Base-by-base conservation (phyloP, 2,888 invertebrate species). In the Argynnis bischoffii region DNA sequence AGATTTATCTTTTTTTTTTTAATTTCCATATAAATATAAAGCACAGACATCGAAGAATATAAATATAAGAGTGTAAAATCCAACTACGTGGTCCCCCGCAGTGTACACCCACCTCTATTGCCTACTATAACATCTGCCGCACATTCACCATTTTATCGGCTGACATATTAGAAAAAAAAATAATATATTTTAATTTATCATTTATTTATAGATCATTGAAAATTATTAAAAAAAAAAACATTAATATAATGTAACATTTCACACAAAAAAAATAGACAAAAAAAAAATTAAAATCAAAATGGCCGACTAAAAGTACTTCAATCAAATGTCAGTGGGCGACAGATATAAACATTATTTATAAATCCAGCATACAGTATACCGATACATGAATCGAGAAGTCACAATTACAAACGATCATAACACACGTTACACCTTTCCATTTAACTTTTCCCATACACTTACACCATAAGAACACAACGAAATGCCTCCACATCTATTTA, bases 71-170 rank as follows among this genome's bases (percentile, higher is more conserved):
- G 54, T 69, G 35, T 72, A 63, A 54, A 78, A 75, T 77, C 78
- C 77, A 76, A 72, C 78, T 79, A 79, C 69, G 72, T 83, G 83
- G 83, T 83, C 83, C 83, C 82, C 83, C 83, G 75, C 48, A 59
- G 59, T 48, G 35, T 21, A 53, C 41, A 21, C 61, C 51, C 61
- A 50, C 51, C 51, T 51, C 41, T 61, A 61, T 51, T 18, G 11
- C 13, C 35, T 41, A 53, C 15, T 21, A 18, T 53, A 61, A 61
- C 2, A 16, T 51, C 16, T 35, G 35, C 35, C 51, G 21, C 21
- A 14, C 15, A 61, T 51, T 53, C 8, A 3, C 31, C 5, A 50
- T 61, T 61, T 61, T 51, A 51, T 16, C 14, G 26, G 26, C 5
- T 26, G 11, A 41, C 8, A 41, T 41, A 41, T 41, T 8, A 11